Percentiles rank a stretch among this genome's conserved stretches.
Evolutionary conservation across 2,888 invertebrate genomes (phyloP).

Genomic region (Isoperla grammatica): DNA sequence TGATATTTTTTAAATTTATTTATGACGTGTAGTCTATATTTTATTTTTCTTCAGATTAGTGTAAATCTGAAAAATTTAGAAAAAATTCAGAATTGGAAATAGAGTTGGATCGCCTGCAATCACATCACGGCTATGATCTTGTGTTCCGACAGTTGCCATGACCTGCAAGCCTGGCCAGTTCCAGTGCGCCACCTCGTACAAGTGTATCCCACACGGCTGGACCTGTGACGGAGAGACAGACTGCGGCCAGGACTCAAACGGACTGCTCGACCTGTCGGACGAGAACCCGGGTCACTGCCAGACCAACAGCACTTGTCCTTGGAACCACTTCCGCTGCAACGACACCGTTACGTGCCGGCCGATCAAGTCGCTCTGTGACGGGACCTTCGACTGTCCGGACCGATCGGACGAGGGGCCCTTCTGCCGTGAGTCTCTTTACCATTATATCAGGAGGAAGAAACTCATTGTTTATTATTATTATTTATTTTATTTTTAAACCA

Average conservation of each 20-base stretch:
- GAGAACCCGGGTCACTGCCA: slow-evolving; percentile 61
- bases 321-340: slow-evolving; percentile 63
- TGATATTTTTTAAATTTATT: too few relatives aligned
- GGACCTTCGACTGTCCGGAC: slow-evolving; percentile 59
- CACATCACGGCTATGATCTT: too few relatives aligned
- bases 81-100: too few relatives aligned
- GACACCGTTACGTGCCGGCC: slow-evolving; percentile 55
- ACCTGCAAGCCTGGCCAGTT: slow-evolving; percentile 66
- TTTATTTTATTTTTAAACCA: too few relatives aligned
- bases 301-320: slow-evolving; percentile 57
- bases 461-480: neutral
- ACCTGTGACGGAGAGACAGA: slow-evolving; percentile 72
- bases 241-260: slow-evolving; percentile 56
- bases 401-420: slow-evolving; percentile 66
- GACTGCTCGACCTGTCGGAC: slow-evolving; percentile 56
- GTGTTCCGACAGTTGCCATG: slow-evolving; percentile 45
- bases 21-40: too few relatives aligned
- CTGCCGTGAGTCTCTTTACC: slow-evolving; percentile 49
- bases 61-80: too few relatives aligned
- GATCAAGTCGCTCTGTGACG: slow-evolving; percentile 61
- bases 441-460: too few relatives aligned
- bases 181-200: slow-evolving; percentile 61
- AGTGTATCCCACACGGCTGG: slow-evolving; percentile 71
- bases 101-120: too few relatives aligned
- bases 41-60: too few relatives aligned